A percentile compares a stretch with the other conserved stretches of the same genome.
phyloP scores from a whole-genome alignment of 2,113 vertebrate species.

The Falco punctatus region DNA sequence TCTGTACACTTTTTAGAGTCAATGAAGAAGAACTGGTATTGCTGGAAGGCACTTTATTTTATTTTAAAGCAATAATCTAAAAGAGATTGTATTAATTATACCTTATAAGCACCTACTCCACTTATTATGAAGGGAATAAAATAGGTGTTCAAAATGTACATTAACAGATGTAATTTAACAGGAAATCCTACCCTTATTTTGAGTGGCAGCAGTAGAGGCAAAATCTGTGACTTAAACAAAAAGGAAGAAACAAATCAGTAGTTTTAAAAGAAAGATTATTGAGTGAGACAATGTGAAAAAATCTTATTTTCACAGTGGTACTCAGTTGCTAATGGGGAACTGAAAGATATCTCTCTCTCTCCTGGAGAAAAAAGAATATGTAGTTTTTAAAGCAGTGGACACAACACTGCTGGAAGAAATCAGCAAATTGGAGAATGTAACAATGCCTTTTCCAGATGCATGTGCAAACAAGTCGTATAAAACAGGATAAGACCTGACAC shows the following conservation, averaged over 20 bases:
- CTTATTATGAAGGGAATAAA: neutral
- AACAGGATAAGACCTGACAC: neutral
- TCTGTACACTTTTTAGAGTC: neutral
- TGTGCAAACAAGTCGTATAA: neutral
- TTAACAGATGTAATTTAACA: neutral
- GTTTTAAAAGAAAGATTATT: neutral
- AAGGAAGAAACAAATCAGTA: neutral
- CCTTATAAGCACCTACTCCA: neutral
- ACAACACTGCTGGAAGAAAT: neutral
- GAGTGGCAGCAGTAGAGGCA: neutral
- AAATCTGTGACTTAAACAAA: neutral
- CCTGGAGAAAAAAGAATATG: neutral
- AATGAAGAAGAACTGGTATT: neutral
- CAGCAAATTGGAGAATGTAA: neutral
- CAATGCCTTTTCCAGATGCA: neutral
- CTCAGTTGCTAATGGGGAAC: neutral
- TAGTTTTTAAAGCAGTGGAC: neutral
- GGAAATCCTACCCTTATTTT: neutral
- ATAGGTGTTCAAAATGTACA: neutral
- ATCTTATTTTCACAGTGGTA: neutral
- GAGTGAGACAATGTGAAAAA: neutral
- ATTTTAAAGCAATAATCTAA: neutral
- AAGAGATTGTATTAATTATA: neutral
- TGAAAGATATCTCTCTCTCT: neutral
- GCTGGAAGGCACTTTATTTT: neutral